Evolutionary conservation across 2,113 vertebrate genomes (phyloP).

Genomic region (Carollia perspicillata): DNA sequence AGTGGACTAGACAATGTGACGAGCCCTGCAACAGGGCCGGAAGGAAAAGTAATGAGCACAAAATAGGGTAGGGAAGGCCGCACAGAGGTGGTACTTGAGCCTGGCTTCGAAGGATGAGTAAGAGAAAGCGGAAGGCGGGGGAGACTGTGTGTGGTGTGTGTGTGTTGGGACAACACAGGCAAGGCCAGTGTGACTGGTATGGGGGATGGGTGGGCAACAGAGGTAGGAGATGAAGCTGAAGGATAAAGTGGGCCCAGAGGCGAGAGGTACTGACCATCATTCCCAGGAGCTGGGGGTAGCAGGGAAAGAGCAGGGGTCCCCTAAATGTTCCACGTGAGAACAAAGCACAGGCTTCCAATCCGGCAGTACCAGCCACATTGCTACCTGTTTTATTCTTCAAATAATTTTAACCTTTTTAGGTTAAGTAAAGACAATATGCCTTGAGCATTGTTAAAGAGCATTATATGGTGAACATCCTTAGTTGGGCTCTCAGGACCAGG

Average conservation of each 20-base stretch:
- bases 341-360: not conserved
- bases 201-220: too few species aligned
- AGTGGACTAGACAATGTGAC: not conserved
- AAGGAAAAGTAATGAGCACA: not conserved
- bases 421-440: not conserved
- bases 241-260: not conserved
- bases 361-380: not conserved
- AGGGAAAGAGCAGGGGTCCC: not conserved
- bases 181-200: not conserved
- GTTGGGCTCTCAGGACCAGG: not conserved
- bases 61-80: not conserved
- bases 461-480: not conserved
- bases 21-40: not conserved
- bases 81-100: not conserved
- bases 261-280: not conserved
- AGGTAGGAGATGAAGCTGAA: not conserved
- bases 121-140: not conserved
- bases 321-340: not conserved
- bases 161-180: not conserved
- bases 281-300: not conserved
- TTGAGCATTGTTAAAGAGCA: constrained; percentile 7
- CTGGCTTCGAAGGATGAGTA: not conserved
- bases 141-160: not conserved
- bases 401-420: not conserved
- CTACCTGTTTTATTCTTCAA: not conserved